Evolutionary conservation across 2,113 vertebrate species (phyloP).

Genomic region (Scalopus aquaticus): DNA sequence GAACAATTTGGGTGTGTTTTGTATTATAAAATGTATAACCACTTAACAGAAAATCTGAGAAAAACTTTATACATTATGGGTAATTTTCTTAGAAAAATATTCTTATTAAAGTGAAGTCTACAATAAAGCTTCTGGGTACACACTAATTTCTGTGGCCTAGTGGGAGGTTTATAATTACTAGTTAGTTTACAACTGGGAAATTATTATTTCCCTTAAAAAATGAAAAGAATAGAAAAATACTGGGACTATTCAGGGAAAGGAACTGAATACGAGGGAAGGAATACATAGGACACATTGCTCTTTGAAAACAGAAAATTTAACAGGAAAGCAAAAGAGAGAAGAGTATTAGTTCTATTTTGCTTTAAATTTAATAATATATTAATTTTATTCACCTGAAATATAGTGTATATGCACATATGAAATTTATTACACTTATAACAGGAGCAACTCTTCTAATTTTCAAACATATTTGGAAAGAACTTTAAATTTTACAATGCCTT

Average conservation of each 20-base stretch:
- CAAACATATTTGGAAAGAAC: background rate
- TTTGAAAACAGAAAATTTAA: background rate
- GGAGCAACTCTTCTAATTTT: constrained; percentile 29
- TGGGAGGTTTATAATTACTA: background rate
- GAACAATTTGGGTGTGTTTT: constrained; percentile 23
- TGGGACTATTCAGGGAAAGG: background rate
- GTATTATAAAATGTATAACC: constrained; percentile 32
- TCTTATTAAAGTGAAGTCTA: constrained; percentile 29
- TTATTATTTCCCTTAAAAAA: background rate
- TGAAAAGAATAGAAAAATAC: background rate
- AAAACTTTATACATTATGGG: background rate
- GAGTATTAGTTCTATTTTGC: background rate
- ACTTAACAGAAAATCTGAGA: background rate
- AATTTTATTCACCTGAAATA: background rate
- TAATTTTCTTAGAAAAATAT: constrained; percentile 33
- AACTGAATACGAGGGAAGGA: background rate
- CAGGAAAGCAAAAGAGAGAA: background rate
- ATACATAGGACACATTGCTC: background rate
- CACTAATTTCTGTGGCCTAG: background rate
- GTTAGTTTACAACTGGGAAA: background rate
- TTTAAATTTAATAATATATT: constrained; percentile 1
- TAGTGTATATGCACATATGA: background rate
- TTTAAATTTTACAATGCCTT: background rate
- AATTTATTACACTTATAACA: background rate
- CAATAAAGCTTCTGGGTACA: constrained; percentile 24